phyloP scores from a whole-genome alignment of 2,888 invertebrate genomes.

The Apoda limacodes region DNA sequence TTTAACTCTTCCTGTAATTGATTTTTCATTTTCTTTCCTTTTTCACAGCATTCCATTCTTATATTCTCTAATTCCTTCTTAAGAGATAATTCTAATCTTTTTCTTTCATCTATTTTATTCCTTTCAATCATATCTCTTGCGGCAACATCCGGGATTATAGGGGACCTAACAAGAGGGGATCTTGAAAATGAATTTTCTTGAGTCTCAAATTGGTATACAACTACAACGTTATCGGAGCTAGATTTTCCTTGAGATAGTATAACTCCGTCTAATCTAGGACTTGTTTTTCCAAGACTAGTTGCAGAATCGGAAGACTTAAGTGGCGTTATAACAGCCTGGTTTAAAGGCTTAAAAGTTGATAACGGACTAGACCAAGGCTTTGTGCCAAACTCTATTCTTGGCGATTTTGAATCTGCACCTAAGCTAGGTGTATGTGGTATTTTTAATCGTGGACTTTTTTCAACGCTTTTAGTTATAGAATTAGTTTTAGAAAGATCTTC shows the following conservation, averaged over 20 bases:
- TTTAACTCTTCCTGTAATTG: constrained; percentile 65
- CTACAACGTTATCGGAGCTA: constrained; percentile 53
- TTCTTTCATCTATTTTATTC: constrained; percentile 49
- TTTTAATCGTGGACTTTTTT: constrained; percentile 34
- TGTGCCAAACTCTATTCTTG: constrained; percentile 40
- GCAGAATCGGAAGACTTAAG: constrained; percentile 47
- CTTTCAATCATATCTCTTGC: constrained; percentile 51
- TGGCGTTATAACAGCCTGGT: constrained; percentile 33
- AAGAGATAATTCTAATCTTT: constrained; percentile 48
- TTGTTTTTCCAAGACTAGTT: constrained; percentile 40
- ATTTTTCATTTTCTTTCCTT: constrained; percentile 65
- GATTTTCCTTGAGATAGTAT: constrained; percentile 59
- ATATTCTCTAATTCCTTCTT: constrained; percentile 65
- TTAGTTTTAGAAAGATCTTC: constrained; percentile 38
- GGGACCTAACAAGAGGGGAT: constrained; percentile 38
- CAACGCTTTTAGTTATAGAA: constrained; percentile 29
- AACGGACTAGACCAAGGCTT: constrained; percentile 47
- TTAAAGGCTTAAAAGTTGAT: constrained; percentile 46
- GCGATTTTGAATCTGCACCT: constrained; percentile 39
- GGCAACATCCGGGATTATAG: constrained; percentile 48
- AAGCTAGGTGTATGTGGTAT: constrained; percentile 45
- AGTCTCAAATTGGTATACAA: constrained; percentile 58
- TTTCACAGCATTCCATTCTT: constrained; percentile 68
- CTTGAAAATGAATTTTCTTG: constrained; percentile 40
- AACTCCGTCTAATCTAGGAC: constrained; percentile 55